Evolutionary conservation across 2,113 vertebrate species (phyloP), one percentile per base, ranked within the genome.

Genomic region (Aleadryas rufinucha): DNA sequence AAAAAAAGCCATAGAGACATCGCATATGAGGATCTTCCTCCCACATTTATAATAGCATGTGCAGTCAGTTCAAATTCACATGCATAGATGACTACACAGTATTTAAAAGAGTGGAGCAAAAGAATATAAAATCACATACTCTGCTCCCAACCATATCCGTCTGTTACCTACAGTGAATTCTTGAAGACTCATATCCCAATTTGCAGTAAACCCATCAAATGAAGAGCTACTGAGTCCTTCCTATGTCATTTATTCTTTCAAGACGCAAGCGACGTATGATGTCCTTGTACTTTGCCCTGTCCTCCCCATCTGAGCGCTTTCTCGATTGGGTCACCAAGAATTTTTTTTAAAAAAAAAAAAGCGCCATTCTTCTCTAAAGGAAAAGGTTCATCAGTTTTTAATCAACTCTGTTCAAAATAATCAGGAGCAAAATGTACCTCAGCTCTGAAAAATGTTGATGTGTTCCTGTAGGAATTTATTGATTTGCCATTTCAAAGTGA

Each of bases 341-440:
- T 22, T 64, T 44, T n/a, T n/a, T n/a, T n/a, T n/a, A n/a, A n/a
- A 35, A 47, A 68, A 64, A 8, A 28, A 52, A 33, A 72, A 41
- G 14, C 4, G 27, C 27, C 11, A 18, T 92, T 96, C 35, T 44
- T 83, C 24, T 57, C 0, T 0, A 87, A 89, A 78, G 9, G 35
- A 92, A 65, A 84, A 66, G 1, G 11, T 84, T 95, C 45, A 77
- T 78, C 69, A 74, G n/a, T 33, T 94, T 96, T 78, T 87, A 87
- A 94, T 95, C 60, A 63, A 71, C 33, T 35, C n/a, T 66, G 39
- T 52, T 95, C 15, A 78, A 94, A 96, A 95, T 75, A 89, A 87
- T 81, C 35, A 84, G 52, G 70, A 82, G 8, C 4, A 93, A 94
- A 82, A 74, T 18, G 33, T 60, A 91, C 69, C 57, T 83, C 27